Conservation (phyloP, 2,888 invertebrate genomes). For the Tinea pellionella region DNA sequence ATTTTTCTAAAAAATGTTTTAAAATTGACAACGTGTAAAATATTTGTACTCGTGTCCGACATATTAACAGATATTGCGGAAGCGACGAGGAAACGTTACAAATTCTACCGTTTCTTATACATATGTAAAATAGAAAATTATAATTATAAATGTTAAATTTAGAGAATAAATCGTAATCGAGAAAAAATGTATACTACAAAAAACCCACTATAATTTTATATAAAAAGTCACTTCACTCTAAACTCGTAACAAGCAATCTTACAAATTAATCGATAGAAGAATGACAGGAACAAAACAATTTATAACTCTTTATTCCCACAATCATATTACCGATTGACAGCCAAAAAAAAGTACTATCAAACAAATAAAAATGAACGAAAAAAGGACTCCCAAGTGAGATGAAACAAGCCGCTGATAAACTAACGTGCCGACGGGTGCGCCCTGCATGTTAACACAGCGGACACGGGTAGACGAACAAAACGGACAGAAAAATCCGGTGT, state of each 20-base stretch:
- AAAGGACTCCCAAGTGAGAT: slow-evolving; percentile 57
- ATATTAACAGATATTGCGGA: neutral
- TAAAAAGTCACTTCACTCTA: no score
- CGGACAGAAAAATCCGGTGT: slow-evolving; percentile 8
- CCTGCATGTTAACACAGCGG: slow-evolving; percentile 43
- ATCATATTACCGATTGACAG: slow-evolving; percentile 40
- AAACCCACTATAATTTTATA: no score
- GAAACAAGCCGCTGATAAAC: slow-evolving; percentile 40
- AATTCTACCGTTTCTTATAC: neutral
- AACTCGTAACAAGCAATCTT: no score
- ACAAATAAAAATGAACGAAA: slow-evolving; percentile 37
- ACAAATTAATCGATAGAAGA: slow-evolving; percentile 45
- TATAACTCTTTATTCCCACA: slow-evolving; percentile 45
- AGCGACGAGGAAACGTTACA: neutral
- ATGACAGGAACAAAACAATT: slow-evolving; percentile 40
- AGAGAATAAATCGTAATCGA: slow-evolving; percentile 36
- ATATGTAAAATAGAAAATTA: neutral
- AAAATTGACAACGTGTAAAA: neutral
- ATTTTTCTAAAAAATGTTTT: no score
- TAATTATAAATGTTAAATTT: slow-evolving; percentile 18
- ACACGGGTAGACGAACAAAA: slow-evolving; percentile 24
- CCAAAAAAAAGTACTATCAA: slow-evolving; percentile 39
- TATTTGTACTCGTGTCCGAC: neutral
- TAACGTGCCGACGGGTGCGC: slow-evolving; percentile 26
- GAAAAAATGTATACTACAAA: no score